Evolutionary conservation across 2,888 invertebrate genomes (phyloP).

Genomic region (Nebria brevicollis): DNA sequence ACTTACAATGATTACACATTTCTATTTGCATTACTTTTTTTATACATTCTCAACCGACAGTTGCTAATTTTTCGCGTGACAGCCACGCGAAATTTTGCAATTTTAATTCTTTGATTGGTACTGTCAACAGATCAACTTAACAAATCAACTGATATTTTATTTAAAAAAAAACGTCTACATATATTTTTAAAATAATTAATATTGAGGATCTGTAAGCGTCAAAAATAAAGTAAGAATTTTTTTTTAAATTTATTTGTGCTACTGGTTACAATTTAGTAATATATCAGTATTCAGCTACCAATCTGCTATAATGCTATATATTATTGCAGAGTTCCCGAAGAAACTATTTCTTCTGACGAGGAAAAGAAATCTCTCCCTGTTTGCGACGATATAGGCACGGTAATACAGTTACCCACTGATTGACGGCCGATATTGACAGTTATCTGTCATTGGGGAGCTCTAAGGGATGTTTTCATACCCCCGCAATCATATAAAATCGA

Average conservation of each 20-base stretch:
- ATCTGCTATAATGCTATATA: constrained; percentile 17
- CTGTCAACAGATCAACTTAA: neutral
- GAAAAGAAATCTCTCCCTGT: constrained; percentile 3
- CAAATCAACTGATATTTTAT: no score
- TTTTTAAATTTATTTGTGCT: no score
- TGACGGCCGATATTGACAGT: constrained; percentile 60
- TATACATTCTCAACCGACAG: neutral
- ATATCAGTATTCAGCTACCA: constrained; percentile 12
- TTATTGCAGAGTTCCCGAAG: neutral
- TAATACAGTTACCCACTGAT: constrained; percentile 59
- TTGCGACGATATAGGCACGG: constrained; percentile 38
- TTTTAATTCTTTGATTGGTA: neutral
- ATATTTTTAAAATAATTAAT: no score
- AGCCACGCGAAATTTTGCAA: neutral
- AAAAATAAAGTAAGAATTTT: no score
- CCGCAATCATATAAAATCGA: neutral
- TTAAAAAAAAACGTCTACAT: no score
- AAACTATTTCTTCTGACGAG: neutral
- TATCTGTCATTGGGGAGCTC: constrained; percentile 59
- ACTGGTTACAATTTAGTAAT: neutral
- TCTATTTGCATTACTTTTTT: neutral
- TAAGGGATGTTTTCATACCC: neutral
- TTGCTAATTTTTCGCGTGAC: neutral
- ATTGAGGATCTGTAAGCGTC: no score
- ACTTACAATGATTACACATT: neutral